Conservation (phyloP, 2,113 vertebrate species). For the Pelobates fuscus region DNA sequence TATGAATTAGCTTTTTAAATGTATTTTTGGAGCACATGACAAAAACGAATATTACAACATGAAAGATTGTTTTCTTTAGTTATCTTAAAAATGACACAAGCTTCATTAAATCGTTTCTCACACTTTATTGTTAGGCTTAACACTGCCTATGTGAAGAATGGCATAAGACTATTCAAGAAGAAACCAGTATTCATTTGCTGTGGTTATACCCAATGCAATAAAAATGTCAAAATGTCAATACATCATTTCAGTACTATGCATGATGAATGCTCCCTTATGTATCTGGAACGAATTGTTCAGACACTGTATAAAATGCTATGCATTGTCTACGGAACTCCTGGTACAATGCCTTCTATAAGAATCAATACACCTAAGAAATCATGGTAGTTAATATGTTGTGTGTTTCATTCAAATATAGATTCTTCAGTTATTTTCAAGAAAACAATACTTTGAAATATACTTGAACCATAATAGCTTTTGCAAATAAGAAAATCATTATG, state of each 20-base stretch:
- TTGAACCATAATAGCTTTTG: slow-evolving; percentile 4
- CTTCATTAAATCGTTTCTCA: slow-evolving; percentile 23
- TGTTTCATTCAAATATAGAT: slow-evolving; percentile 18
- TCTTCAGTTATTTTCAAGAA: slow-evolving; percentile 12
- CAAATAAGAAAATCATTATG: background rate
- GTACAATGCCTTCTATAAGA: slow-evolving; percentile 40
- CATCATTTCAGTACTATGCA: slow-evolving; percentile 43
- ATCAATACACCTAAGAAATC: slow-evolving; percentile 45
- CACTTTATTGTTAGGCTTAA: slow-evolving; percentile 28
- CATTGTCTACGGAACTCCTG: slow-evolving; percentile 43
- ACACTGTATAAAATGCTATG: slow-evolving; percentile 38
- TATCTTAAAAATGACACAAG: slow-evolving; percentile 16
- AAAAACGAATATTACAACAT: slow-evolving; percentile 7
- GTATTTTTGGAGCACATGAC: background rate
- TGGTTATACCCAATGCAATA: slow-evolving; percentile 43
- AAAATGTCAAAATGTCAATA: slow-evolving; percentile 46
- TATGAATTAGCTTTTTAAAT: slow-evolving; percentile 1
- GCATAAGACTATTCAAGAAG: slow-evolving; percentile 20
- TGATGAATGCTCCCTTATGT: slow-evolving; percentile 41
- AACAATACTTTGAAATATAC: slow-evolving; percentile 24
- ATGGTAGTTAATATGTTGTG: slow-evolving; percentile 37
- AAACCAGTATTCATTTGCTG: slow-evolving; percentile 36
- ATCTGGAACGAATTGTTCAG: slow-evolving; percentile 34
- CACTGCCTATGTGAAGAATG: slow-evolving; percentile 36
- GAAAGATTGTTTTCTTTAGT: slow-evolving; percentile 10